Base-by-base conservation (phyloP, 2,888 invertebrate genomes). In the Tribolium freemani region DNA sequence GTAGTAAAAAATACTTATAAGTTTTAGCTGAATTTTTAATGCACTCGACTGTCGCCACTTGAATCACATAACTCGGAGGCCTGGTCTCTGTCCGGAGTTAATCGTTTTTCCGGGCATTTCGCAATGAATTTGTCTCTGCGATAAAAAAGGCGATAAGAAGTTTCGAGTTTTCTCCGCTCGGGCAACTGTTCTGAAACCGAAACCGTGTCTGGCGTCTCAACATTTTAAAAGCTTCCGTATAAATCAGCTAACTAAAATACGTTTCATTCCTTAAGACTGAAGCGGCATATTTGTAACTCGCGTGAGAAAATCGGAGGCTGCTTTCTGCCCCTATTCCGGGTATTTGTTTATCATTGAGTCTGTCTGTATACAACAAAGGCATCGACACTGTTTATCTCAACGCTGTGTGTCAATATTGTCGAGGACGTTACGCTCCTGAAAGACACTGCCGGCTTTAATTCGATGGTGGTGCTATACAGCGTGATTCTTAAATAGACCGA, bases 181-280 rank as follows among this genome's bases (percentile, higher is more conserved):
- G 48, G 26, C 50, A 51, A 51, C 44, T n/a, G 10, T 16, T 46
- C 67, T 71, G 71, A 71, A 71, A 71, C 71, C 71, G 71, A 71
- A 71, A 71, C 60, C 71, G 51, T 71, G 71, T 71, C 66, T 26
- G 13, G 21, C 61, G 70, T 57, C 64, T 56, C 26, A 53, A 48
- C 44, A 67, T 71, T 71, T 71, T 71, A 71, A 71, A 51, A 66
- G 71, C 71, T 66, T 66, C 44, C 60, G 38, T 67, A 66, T 71
- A 71, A 71, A 71, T 71, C 71, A 71, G 44, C 53, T 58, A 66
- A 53, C 50, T 71, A 50, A 71, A 71, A 67, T 67, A 66, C 53
- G 60, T 60, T 64, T 58, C 63, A 63, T 56, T 70, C 13, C 54
- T 31, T 20, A 63, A 26, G 26, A 63, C 53, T 63, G 53, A 63